A percentile compares a stretch with the other conserved stretches of the same genome.
phyloP scores from a whole-genome alignment of 2,113 vertebrate species.

The Leptobrachium ailaonicum region DNA sequence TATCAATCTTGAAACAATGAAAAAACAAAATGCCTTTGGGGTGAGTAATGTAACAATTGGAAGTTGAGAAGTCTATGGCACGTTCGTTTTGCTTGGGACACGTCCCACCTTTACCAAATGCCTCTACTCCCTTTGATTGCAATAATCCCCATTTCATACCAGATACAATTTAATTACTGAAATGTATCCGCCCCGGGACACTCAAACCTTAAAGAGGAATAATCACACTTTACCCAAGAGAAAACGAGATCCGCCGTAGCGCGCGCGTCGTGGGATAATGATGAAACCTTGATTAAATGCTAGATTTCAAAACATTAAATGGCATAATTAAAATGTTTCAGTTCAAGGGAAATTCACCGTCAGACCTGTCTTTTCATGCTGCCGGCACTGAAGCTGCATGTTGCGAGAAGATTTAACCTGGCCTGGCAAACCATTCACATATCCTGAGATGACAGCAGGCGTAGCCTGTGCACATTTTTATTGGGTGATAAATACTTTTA shows the following conservation, averaged over 20 bases:
- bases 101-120: background rate
- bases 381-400: background rate
- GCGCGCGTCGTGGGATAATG: background rate
- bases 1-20: too few species aligned
- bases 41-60: too few species aligned
- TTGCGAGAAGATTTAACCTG: slow-evolving; percentile 3
- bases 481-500: background rate
- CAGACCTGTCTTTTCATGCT: slow-evolving; percentile 8
- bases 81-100: too few species aligned
- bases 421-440: background rate
- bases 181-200: background rate
- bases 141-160: background rate
- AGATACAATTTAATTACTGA: background rate
- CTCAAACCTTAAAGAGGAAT: background rate
- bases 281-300: slow-evolving; percentile 19
- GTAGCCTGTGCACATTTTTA: background rate
- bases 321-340: slow-evolving; percentile 1
- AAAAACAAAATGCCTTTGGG: too few species aligned
- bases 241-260: background rate
- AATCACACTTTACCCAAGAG: background rate
- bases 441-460: background rate
- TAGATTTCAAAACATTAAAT: slow-evolving; percentile 12
- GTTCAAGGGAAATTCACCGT: background rate
- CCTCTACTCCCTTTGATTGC: slow-evolving; percentile 3
- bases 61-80: too few species aligned